Evolutionary conservation across 1,140 invertebrate species (phyloP).

Genomic region (Diorhabda carinulata): DNA sequence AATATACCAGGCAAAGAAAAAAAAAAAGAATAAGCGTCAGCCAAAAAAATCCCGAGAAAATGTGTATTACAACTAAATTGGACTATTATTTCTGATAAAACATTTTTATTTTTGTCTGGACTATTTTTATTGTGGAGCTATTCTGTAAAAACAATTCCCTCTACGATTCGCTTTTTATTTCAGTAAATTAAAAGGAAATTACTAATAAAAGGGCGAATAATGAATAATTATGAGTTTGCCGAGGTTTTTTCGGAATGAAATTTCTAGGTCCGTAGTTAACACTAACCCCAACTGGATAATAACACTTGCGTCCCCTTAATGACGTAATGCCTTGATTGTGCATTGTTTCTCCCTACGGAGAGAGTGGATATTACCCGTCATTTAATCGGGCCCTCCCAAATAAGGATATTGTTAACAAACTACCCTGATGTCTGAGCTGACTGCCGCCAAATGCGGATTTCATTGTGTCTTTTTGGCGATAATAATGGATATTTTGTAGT

Average conservation of each 20-base stretch:
- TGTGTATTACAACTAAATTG: too few species aligned
- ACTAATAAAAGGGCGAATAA: slow-evolving; percentile 5
- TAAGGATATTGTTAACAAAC: slow-evolving; percentile 44
- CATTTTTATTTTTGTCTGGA: too few species aligned
- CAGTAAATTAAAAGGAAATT: neutral
- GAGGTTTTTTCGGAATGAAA: neutral
- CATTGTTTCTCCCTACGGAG: slow-evolving; percentile 41
- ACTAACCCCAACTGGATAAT: slow-evolving; percentile 24
- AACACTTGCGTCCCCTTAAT: slow-evolving; percentile 42
- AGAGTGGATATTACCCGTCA: slow-evolving; percentile 37
- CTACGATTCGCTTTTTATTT: neutral
- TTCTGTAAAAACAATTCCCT: too few species aligned
- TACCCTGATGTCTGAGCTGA: slow-evolving; percentile 24
- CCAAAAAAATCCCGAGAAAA: too few species aligned
- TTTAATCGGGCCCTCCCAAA: slow-evolving; percentile 41
- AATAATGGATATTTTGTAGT: slow-evolving; percentile 31
- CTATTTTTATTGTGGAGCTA: too few species aligned
- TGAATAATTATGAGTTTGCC: slow-evolving; percentile 26
- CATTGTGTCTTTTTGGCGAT: slow-evolving; percentile 18
- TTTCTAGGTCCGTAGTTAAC: slow-evolving; percentile 1
- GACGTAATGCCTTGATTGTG: slow-evolving; percentile 46
- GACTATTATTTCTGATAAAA: too few species aligned
- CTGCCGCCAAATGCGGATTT: slow-evolving; percentile 12
- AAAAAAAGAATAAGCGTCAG: too few species aligned
- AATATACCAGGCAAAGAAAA: too few species aligned